Evolutionary conservation across 2,797 vertebrate species (phyloP), one percentile per base, ranked within the genome.

Genomic region (Lycodopsis pacificus): DNA sequence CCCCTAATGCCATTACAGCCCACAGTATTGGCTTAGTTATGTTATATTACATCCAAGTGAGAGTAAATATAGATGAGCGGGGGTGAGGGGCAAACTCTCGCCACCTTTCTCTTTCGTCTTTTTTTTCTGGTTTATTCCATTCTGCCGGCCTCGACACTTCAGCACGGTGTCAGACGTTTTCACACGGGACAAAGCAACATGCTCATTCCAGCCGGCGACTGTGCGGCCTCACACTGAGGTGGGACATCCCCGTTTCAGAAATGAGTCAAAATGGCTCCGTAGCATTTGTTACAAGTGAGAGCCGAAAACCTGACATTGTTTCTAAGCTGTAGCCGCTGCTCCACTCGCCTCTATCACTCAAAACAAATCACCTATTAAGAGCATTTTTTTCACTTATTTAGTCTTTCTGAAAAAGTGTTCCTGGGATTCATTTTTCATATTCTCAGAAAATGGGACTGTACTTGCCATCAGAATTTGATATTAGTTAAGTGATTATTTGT

Each of bases 1-100:
- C 77, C 67, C 76, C 49, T 89, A 87, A 92, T 86, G 64, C 73
- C 72, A 88, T 87, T 83, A 88, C 32, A 74, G 32, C 22, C 69
- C 42, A 61, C 38, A 65, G 73, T 38, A 49, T 70, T 68, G 76
- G 58, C 71, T 85, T 82, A 72, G 61, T 79, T 86, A 75, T 83
- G 56, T 81, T 76, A 78, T 71, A 83, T 86, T 81, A 77, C 20
- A 48, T 80, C 69, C 65, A 81, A 65, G 65, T 83, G 73, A 67
- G 75, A 80, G 80, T 74, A 84, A 86, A 81, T 83, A 68, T 74
- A 87, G 72, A 80, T 72, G 71, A 70, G 69, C 42, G 9, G 56
- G 25, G 25, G 30, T 48, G 27, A 25, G 25, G 25, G 25, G 13
- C 13, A 67, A 27, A 20, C 42, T 58, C 56, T 30, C 46, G 2